Evolutionary conservation across 1,140 invertebrate genomes (phyloP).

Genomic region (Eriosoma lanigerum): DNA sequence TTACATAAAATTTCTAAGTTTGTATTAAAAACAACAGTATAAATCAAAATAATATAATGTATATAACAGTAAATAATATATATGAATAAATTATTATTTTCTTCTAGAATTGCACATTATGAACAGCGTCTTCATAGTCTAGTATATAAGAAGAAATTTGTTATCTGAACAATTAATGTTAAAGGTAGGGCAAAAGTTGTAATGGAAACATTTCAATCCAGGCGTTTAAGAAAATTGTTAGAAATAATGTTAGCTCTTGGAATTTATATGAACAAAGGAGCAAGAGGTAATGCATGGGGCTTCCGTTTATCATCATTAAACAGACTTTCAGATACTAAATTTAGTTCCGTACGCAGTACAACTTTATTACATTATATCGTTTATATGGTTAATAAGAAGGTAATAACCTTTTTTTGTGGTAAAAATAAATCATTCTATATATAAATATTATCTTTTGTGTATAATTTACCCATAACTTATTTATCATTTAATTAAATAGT

Average conservation of each 20-base stretch:
- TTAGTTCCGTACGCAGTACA: constrained; percentile 84
- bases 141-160: constrained; percentile 95
- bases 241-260: constrained; percentile 90
- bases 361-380: constrained; percentile 93
- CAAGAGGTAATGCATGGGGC: constrained; percentile 90
- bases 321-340: constrained; percentile 92
- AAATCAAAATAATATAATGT: not conserved
- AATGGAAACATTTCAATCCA: constrained; percentile 81
- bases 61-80: not conserved
- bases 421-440: too few relatives aligned
- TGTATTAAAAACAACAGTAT: constrained; percentile 55
- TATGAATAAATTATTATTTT: constrained; percentile 35
- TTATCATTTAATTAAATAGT: constrained; percentile 62
- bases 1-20: constrained; percentile 95
- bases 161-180: constrained; percentile 81
- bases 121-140: constrained; percentile 89
- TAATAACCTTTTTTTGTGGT: constrained; percentile 57
- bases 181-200: constrained; percentile 83
- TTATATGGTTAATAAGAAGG: constrained; percentile 85
- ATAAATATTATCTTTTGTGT: not conserved
- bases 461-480: not conserved
- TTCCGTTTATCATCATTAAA: constrained; percentile 88
- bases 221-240: constrained; percentile 77
- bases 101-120: constrained; percentile 87
- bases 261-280: constrained; percentile 89